A percentile compares a stretch with the other conserved stretches of the same genome.
Evolutionary conservation across 2,797 vertebrate genomes (phyloP).

Genomic region (Chloroceryle inda): DNA sequence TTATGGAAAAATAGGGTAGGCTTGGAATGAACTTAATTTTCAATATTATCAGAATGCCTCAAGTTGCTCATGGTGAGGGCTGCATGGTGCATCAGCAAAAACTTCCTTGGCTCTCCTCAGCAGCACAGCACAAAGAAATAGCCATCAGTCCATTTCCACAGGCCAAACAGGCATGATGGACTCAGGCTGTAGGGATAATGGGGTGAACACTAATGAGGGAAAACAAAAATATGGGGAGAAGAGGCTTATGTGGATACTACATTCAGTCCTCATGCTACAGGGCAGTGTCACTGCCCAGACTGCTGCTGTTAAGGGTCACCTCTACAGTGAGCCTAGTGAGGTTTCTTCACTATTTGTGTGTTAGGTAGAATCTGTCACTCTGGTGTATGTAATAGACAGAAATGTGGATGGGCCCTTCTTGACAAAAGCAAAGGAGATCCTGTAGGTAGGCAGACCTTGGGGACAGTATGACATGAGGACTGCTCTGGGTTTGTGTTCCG

Average conservation of each 20-base stretch:
- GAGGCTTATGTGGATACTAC: not conserved
- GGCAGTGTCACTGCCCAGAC: not conserved
- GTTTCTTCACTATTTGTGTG: not conserved
- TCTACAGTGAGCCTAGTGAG: rapidly evolving
- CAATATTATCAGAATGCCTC: not conserved
- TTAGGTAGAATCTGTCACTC: not conserved
- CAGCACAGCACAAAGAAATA: not conserved
- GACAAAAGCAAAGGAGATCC: not conserved
- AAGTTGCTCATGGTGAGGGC: not conserved
- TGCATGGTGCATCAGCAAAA: not conserved
- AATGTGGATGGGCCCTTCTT: not conserved
- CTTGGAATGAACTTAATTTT: not conserved
- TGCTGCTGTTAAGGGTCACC: not conserved
- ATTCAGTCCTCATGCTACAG: rapidly evolving
- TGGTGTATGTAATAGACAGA: not conserved
- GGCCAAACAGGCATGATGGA: rapidly evolving
- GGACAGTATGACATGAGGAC: not conserved
- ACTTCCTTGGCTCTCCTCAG: rapidly evolving
- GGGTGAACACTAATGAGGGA: not conserved
- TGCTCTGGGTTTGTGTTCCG: not conserved
- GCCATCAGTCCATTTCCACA: not conserved
- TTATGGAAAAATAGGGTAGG: not conserved
- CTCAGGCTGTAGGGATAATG: not conserved
- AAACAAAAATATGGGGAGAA: not conserved
- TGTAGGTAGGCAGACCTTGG: not conserved